Evolutionary conservation across 2,888 invertebrate species (phyloP).

Genomic region (Phengaris alcon): DNA sequence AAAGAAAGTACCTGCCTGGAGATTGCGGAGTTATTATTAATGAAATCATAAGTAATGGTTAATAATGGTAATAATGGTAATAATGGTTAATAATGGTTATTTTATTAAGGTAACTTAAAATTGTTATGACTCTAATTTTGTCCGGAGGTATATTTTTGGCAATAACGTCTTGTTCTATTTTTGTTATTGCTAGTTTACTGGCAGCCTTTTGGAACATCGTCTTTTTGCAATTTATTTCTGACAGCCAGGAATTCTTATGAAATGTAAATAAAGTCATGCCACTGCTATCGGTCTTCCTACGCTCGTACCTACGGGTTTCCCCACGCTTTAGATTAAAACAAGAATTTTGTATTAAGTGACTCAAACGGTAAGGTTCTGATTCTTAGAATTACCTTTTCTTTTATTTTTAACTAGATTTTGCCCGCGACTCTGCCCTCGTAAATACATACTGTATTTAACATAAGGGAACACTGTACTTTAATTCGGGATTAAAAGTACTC

Average conservation of each 20-base stretch:
- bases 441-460: too few relatives aligned
- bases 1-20: neutral
- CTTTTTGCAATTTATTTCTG: slow-evolving; percentile 39
- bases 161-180: slow-evolving; percentile 33
- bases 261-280: slow-evolving; percentile 26
- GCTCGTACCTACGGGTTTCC: slow-evolving; percentile 27
- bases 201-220: slow-evolving; percentile 35
- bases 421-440: too few relatives aligned
- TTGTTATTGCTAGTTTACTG: slow-evolving; percentile 34
- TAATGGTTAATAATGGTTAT: too few relatives aligned
- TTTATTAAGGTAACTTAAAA: neutral
- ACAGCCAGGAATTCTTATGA: slow-evolving; percentile 29
- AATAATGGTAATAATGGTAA: too few relatives aligned
- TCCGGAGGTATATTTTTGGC: too few relatives aligned
- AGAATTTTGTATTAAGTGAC: slow-evolving; percentile 21
- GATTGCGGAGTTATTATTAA: neutral
- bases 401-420: too few relatives aligned
- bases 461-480: too few relatives aligned
- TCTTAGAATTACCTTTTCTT: neutral
- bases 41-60: too few relatives aligned
- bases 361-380: neutral
- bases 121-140: too few relatives aligned
- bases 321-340: slow-evolving; percentile 17
- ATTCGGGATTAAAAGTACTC: too few relatives aligned
- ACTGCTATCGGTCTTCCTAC: slow-evolving; percentile 21